Evolutionary conservation across 1,140 invertebrate genomes (phyloP), one percentile per base, ranked within the genome.

Genomic region (Triops longicaudatus): DNA sequence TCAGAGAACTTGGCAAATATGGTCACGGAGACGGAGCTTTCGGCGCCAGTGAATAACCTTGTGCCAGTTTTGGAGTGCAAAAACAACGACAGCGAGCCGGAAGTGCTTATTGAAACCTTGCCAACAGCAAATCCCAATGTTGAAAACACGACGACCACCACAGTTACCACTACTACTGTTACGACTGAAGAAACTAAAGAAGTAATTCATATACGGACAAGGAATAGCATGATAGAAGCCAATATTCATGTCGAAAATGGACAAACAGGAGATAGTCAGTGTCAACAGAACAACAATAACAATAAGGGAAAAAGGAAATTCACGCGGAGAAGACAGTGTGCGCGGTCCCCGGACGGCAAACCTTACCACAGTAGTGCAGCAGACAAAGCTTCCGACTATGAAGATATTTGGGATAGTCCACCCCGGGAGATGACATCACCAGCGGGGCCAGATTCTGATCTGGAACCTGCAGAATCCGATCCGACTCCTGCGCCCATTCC

Each of bases 331-430:
- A 43, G 72, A 41, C 76, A n/a, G 10, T 77, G 22, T 27, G 72
- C 71, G 28, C 76, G 73, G 11, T 44, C 72, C 22, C 74, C 41
- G 37, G 74, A 44, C 37, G 74, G 27, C 37, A 43, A 95, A 93
- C 81, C 87, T 91, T 78, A 85, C 84, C 78, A 84, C 79, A 80
- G 81, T 27, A 93, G 91, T 7, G 86, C 96, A 9, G 91, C 92
- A 72, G 95, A 97, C 82, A 97, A 96, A 86, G 90, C 94, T 27
- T 96, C 93, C 78, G 95, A 98, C 84, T 98, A 98, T 83, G 95
- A 98, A 85, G 95, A 97, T 83, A 91, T 97, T 79, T 97, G 95
- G 95, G 90, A 89, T 44, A 90, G 88, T 72, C 85, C 86, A 0
- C 88, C 88, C 42, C 87, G 87, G 85, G 73, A 88, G 86, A 10